Conservation (phyloP, 1,140 invertebrate genomes). For the Macrobrachium rosenbergii region DNA sequence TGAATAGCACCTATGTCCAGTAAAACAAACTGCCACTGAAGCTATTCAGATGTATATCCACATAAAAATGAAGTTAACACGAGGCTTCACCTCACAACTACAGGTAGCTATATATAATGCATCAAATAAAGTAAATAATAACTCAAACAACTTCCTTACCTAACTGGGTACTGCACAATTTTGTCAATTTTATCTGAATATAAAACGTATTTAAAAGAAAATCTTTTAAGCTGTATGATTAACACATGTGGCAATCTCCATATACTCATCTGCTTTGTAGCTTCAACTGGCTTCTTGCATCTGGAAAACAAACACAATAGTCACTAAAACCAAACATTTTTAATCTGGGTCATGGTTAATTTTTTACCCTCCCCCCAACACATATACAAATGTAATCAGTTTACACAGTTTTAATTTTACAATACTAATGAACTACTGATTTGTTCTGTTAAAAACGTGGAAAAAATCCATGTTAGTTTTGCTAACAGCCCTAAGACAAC, state of each 20-base stretch:
- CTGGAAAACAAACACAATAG: slow-evolving; percentile 28
- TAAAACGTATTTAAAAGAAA: slow-evolving; percentile 71
- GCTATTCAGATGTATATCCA: not conserved
- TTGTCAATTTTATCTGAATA: slow-evolving; percentile 74
- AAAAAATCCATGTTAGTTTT: too few species aligned
- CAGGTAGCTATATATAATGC: not conserved
- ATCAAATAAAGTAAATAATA: slow-evolving; percentile 2
- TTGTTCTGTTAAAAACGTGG: too few species aligned
- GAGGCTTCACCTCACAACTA: not conserved
- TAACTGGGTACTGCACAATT: slow-evolving; percentile 73
- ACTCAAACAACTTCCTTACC: slow-evolving; percentile 66
- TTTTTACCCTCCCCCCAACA: too few species aligned
- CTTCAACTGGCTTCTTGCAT: slow-evolving; percentile 72
- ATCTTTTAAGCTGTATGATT: slow-evolving; percentile 73
- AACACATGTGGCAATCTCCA: slow-evolving; percentile 72
- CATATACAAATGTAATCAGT: too few species aligned
- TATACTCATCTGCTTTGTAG: slow-evolving; percentile 72
- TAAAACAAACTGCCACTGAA: not conserved
- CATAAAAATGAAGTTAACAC: not conserved
- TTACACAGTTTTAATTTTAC: too few species aligned
- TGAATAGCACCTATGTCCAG: too few species aligned
- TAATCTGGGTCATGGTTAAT: too few species aligned
- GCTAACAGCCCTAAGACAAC: too few species aligned
- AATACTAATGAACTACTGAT: too few species aligned
- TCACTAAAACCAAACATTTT: too few species aligned